Base-by-base conservation (phyloP, 2,888 invertebrate species). In the Lomographa bimaculata region DNA sequence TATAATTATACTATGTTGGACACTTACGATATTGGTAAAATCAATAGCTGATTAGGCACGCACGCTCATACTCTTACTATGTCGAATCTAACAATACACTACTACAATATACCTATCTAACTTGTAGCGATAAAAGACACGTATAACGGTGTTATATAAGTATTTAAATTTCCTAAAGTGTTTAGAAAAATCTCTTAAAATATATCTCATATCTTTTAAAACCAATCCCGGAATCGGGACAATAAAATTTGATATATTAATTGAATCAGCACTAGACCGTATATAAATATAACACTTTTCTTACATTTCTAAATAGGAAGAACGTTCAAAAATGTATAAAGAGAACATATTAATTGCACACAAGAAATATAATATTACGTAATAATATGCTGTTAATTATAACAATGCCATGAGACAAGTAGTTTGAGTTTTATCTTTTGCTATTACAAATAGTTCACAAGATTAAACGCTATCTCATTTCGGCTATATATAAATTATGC, bases 161-260 rank as follows among this genome's bases (percentile, higher is more conserved):
- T 67, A 69, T 42, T 23, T 20, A 62, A 67, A 71, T 77, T 70
- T 75, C 74, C 80, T 80, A 80, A 81, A 80, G 73, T 71, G 75
- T 67, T 80, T 77, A 76, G 73, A 82, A 84, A 87, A 79, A 83
- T 86, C 79, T 89, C 85, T 80, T 86, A 89, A 87, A 89, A 87
- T 86, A 87, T 84, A 85, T 84, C 79, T 86, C 79, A 76, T 79
- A 77, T 78, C 68, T 74, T 72, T 43, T 56, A 36, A 36, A 36
- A 23, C 32, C 12, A 30, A 26, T 63, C 67, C 73, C 73, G 64
- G 56, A 60, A 56, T 54, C 61, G 67, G 74, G 70, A 59, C 54
- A 64, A 60, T 63, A 63, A 58, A 68, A 62, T 59, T 68, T 57
- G 66, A 76, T 77, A 79, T 76, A 75, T 71, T 66, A 73, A 59